phyloP scores from a whole-genome alignment of 2,113 vertebrate genomes.

The pig (Sus scrofa) region T2T-Sscrofa CM000824.6:189641501-189642000 shows the following conservation, averaged over 20 bases:
- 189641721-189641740: not conserved
- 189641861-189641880: not conserved
- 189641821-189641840: not conserved
- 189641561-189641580: not conserved
- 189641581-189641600: not conserved
- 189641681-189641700: not conserved
- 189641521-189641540: not conserved
- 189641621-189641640: not conserved
- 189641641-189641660: fast-evolving
- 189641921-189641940: not conserved
- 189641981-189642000: not conserved
- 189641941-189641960: not conserved
- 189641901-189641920: not conserved
- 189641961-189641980: not conserved
- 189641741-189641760: slow-evolving; percentile 48
- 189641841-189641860: not conserved
- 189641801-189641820: not conserved
- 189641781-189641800: not conserved
- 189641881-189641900: not conserved
- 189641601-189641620: not conserved
- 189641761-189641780: slow-evolving; percentile 51
- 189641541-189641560: not conserved
- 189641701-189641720: not conserved
- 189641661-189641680: not conserved
- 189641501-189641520: not conserved